phyloP scores from a whole-genome alignment of 2,888 invertebrate genomes.

The Tetramorium bicarinatum region DNA sequence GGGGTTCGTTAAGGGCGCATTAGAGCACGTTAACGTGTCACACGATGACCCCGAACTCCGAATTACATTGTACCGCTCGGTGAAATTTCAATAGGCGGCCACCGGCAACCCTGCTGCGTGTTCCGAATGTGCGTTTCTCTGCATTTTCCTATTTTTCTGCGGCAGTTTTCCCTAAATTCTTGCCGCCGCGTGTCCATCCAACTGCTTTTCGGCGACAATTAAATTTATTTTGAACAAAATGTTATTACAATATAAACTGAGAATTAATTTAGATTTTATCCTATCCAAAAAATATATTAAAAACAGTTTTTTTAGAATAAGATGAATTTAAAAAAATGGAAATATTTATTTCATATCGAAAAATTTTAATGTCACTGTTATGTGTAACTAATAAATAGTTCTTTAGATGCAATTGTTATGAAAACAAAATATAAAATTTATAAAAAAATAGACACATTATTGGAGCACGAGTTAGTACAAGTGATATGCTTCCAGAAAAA shows the following conservation, averaged over 20 bases:
- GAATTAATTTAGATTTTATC: neutral
- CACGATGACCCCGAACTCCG: constrained; percentile 73
- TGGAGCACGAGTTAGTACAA: too few relatives aligned
- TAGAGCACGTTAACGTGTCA: constrained; percentile 76
- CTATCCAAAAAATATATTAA: neutral
- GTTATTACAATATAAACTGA: neutral
- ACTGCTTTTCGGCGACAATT: neutral
- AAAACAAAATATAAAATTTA: too few relatives aligned
- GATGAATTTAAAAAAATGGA: neutral
- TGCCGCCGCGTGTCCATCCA: neutral
- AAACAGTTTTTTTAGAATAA: neutral
- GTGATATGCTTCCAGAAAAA: too few relatives aligned
- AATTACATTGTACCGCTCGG: constrained; percentile 75
- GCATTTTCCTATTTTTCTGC: constrained; percentile 53
- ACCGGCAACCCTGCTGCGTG: constrained; percentile 65
- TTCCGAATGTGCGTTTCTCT: constrained; percentile 64
- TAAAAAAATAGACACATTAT: too few relatives aligned
- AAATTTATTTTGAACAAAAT: constrained; percentile 22
- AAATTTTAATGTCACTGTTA: neutral
- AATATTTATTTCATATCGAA: neutral
- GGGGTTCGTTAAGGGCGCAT: constrained; percentile 81
- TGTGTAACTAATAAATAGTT: too few relatives aligned
- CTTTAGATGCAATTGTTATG: too few relatives aligned
- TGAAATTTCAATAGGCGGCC: constrained; percentile 74
- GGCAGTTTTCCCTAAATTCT: constrained; percentile 17